Evolutionary conservation across 92 coral and sea anemone genomes (phyloP).

Genomic region (Epizoanthus illoricatus): DNA sequence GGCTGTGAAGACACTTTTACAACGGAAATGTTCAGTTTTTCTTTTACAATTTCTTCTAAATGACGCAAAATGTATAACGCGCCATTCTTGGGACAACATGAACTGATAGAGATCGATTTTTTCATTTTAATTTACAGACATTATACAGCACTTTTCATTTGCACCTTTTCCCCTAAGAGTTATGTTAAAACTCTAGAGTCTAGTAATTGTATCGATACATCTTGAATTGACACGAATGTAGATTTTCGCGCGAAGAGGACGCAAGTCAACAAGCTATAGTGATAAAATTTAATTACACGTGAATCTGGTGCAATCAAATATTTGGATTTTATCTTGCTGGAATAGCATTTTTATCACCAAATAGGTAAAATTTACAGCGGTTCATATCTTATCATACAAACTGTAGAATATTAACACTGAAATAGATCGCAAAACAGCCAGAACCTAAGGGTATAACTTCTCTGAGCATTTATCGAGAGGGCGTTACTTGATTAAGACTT

Average conservation of each 20-base stretch:
- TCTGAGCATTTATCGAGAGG: neutral
- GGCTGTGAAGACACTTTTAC: neutral
- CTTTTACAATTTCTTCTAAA: neutral
- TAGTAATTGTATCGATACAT: neutral
- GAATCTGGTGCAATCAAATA: constrained; percentile 85
- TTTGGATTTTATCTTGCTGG: constrained; percentile 77
- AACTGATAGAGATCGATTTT: neutral
- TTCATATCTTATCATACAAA: constrained; percentile 67
- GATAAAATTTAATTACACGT: constrained; percentile 83
- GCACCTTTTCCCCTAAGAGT: neutral
- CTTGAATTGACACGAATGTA: constrained; percentile 16
- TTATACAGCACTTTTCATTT: constrained; percentile 6
- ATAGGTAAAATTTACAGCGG: constrained; percentile 63
- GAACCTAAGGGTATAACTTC: neutral
- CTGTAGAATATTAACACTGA: constrained; percentile 70
- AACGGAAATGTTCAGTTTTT: constrained; percentile 3
- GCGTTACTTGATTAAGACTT: neutral
- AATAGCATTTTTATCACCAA: constrained; percentile 71
- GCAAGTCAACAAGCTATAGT: constrained; percentile 40
- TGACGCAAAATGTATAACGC: neutral
- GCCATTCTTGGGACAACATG: neutral
- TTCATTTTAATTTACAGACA: constrained; percentile 23
- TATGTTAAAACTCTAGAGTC: constrained; percentile 4
- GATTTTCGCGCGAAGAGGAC: neutral
- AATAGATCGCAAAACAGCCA: constrained; percentile 12